A percentile compares a stretch with the other conserved stretches of the same genome.
Evolutionary conservation across 2,797 vertebrate species (phyloP).

Genomic region (Alosa sapidissima): DNA sequence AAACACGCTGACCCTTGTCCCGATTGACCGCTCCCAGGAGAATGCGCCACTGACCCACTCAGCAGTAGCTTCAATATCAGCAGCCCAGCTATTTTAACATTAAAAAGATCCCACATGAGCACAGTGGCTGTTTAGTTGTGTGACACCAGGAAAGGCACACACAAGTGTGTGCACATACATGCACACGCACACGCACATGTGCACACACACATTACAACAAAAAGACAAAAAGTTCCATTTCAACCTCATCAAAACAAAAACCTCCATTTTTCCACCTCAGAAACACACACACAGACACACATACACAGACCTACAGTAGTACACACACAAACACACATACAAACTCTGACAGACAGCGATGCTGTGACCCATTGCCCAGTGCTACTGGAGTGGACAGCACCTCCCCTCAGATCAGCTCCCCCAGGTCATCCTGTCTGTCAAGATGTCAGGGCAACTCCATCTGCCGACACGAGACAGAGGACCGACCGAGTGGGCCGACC

Average conservation of each 20-base stretch:
- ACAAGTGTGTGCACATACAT: too few species aligned
- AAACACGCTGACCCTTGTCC: not conserved
- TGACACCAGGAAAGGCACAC: not conserved
- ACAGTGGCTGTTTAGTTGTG: not conserved
- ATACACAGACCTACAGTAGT: not conserved
- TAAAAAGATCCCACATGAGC: too few species aligned
- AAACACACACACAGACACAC: too few species aligned
- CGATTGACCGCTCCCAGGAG: too few species aligned
- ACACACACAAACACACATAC: slow-evolving; percentile 9
- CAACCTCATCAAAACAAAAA: not conserved
- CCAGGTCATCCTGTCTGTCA: not conserved
- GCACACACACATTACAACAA: too few species aligned
- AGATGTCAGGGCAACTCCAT: not conserved
- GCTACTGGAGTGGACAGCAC: not conserved
- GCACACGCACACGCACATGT: too few species aligned
- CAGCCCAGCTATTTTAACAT: not conserved
- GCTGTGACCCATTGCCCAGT: not conserved
- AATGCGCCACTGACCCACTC: not conserved
- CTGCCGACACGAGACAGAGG: not conserved
- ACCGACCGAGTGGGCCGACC: too few species aligned
- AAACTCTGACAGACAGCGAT: not conserved
- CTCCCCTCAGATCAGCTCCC: not conserved
- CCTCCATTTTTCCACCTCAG: not conserved
- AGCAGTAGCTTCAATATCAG: not conserved
- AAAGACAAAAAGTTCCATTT: not conserved